phyloP scores from a whole-genome alignment of 2,113 vertebrate species.

The Fregata magnificens region DNA sequence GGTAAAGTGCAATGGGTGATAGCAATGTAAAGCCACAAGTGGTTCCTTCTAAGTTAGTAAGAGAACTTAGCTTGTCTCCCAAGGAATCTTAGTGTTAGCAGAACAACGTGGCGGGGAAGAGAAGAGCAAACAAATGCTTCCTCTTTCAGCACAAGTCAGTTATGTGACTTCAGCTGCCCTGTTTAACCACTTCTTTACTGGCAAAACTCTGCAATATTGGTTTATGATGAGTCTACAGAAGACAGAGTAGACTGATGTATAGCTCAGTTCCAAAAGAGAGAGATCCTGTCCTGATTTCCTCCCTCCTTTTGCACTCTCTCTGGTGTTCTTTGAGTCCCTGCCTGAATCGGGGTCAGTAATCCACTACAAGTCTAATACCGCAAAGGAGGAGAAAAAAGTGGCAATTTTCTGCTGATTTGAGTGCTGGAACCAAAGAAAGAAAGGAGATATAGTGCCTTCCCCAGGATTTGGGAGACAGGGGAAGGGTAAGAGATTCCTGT shows the following conservation, averaged over 20 bases:
- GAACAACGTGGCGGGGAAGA: background rate
- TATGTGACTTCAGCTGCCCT: background rate
- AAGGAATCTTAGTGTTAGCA: background rate
- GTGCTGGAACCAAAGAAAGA: background rate
- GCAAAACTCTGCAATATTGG: background rate
- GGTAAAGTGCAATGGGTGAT: background rate
- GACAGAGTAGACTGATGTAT: background rate
- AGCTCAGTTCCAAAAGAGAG: background rate
- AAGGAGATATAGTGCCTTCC: background rate
- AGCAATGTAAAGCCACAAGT: background rate
- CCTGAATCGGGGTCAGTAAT: background rate
- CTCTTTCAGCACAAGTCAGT: background rate
- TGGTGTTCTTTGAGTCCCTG: background rate
- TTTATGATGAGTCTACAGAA: background rate
- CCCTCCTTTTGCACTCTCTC: background rate
- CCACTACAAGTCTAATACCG: background rate
- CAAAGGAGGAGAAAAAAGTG: background rate
- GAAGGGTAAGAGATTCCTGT: background rate
- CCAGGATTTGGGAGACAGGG: background rate
- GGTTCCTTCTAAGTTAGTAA: background rate
- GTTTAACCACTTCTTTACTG: background rate
- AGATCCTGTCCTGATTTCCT: background rate
- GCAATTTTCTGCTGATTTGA: background rate
- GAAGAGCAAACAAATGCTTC: background rate
- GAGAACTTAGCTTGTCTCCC: background rate